Evolutionary conservation across 2,797 vertebrate genomes (phyloP).

Genomic region (Bothrops alternatus): DNA sequence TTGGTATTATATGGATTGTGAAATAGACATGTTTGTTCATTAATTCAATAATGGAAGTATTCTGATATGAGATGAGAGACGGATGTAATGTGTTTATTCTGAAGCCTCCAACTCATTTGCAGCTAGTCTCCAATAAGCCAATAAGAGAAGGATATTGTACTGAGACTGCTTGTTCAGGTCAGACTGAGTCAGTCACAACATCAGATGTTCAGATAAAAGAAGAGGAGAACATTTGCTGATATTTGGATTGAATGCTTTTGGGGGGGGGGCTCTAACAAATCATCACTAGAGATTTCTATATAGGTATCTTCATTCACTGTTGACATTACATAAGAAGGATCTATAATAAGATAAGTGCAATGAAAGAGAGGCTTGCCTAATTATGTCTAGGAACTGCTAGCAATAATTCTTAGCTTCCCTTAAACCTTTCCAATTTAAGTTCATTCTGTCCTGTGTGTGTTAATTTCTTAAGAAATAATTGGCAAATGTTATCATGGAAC

Average conservation of each 20-base stretch:
- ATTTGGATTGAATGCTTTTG: not conserved
- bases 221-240: not conserved
- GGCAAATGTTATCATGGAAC: not conserved
- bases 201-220: not conserved
- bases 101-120: not conserved
- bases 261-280: not conserved
- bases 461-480: not conserved
- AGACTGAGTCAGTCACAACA: not conserved
- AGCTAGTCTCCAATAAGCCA: not conserved
- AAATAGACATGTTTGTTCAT: conserved; percentile 17
- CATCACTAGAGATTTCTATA: not conserved
- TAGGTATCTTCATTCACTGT: not conserved
- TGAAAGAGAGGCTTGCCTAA: not conserved
- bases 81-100: conserved; percentile 16
- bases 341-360: not conserved
- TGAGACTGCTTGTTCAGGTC: not conserved
- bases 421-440: not conserved
- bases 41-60: conserved; percentile 13
- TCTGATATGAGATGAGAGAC: not conserved
- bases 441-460: not conserved
- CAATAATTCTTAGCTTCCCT: not conserved
- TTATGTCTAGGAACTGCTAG: not conserved
- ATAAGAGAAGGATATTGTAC: not conserved
- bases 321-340: not conserved
- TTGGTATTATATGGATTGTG: not conserved